phyloP scores from a whole-genome alignment of 2,113 vertebrate genomes.

The Lichenostomus cassidix region DNA sequence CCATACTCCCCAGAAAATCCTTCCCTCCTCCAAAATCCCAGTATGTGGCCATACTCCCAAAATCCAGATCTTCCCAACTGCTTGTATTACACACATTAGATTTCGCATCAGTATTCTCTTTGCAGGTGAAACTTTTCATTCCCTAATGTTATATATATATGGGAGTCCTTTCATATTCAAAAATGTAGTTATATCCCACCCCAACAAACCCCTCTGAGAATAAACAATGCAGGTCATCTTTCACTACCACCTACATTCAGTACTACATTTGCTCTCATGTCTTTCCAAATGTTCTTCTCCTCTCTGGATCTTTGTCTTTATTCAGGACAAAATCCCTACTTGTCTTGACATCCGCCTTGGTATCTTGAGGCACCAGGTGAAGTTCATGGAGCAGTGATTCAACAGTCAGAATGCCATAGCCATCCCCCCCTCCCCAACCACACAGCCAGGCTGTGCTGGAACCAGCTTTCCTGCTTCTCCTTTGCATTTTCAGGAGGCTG shows the following conservation, averaged over 20 bases:
- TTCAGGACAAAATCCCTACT: not conserved
- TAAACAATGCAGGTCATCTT: not conserved
- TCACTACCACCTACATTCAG: not conserved
- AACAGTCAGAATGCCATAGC: rapidly evolving
- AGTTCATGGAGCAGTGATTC: not conserved
- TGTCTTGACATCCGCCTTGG: not conserved
- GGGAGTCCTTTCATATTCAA: not conserved
- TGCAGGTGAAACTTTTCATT: not conserved
- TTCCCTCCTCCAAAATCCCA: too few relatives aligned
- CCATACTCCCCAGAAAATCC: not conserved
- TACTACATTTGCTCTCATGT: not conserved
- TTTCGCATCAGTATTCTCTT: not conserved
- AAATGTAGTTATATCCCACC: not conserved
- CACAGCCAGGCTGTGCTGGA: not conserved
- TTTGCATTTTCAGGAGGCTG: too few relatives aligned
- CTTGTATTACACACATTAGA: not conserved
- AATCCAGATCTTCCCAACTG: not conserved
- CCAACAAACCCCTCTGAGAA: not conserved
- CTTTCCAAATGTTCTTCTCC: not conserved
- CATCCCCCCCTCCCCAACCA: not conserved
- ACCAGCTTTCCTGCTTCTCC: not conserved
- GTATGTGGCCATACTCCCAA: not conserved
- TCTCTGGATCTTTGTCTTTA: not conserved
- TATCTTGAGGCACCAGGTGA: not conserved
- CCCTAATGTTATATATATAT: not conserved